phyloP scores from a whole-genome alignment of 2,797 vertebrate genomes.

The Acanthurus leucopareius region DNA sequence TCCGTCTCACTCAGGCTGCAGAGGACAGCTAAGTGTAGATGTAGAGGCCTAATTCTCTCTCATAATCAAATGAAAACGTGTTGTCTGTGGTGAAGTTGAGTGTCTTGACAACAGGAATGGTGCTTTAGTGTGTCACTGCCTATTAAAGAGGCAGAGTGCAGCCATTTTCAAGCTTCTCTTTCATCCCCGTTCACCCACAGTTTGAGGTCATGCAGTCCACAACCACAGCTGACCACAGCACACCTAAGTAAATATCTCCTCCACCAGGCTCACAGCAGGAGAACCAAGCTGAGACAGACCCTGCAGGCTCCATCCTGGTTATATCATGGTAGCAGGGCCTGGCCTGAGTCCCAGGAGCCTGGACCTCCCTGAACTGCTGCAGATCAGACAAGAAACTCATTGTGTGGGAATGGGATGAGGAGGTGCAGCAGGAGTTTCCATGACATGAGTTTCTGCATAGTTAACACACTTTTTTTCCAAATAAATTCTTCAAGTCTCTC shows the following conservation, averaged over 20 bases:
- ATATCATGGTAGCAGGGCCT: slow-evolving; percentile 26
- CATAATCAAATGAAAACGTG: not conserved
- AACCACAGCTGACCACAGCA: slow-evolving; percentile 36
- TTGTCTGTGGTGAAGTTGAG: no score
- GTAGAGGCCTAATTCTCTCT: not conserved
- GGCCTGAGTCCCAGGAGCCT: slow-evolving; percentile 43
- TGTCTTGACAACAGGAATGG: no score
- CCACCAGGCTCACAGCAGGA: slow-evolving; percentile 12
- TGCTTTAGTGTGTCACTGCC: slow-evolving; percentile 1
- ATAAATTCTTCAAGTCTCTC: slow-evolving; percentile 18
- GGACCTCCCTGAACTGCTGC: slow-evolving; percentile 36
- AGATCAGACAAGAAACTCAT: slow-evolving; percentile 52
- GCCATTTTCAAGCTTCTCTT: not conserved
- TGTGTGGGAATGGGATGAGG: slow-evolving; percentile 55
- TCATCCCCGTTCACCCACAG: slow-evolving; percentile 28
- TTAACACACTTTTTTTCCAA: slow-evolving; percentile 1
- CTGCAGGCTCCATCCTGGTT: slow-evolving; percentile 20
- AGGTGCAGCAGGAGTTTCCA: slow-evolving; percentile 43
- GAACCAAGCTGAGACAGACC: slow-evolving; percentile 19
- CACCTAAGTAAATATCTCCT: slow-evolving; percentile 54
- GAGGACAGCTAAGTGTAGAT: not conserved
- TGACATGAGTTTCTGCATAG: slow-evolving; percentile 29
- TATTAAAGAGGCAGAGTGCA: not conserved
- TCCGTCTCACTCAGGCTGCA: not conserved
- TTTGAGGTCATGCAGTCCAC: slow-evolving; percentile 1